These are phyloP conservation scores for Agraylea sexmaculata DNA, from an alignment of 1,140 invertebrate genomes.

Conservation along the genomic window DNA sequence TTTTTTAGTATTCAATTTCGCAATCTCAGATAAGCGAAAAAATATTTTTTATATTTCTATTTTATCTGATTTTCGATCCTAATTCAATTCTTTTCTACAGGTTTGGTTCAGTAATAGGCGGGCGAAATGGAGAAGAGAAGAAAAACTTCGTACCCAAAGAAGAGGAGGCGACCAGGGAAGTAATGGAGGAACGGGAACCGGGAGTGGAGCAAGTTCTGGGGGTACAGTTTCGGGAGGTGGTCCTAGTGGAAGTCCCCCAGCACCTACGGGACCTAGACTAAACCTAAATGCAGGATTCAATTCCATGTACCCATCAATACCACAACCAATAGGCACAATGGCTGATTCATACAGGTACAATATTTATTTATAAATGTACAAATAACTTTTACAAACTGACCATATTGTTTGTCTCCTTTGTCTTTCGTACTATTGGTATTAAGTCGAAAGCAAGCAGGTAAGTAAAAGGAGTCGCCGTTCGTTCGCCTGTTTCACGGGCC, in stretches of 20 bases:
- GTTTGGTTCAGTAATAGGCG: slow-evolving; percentile 98
- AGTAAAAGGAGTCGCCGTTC: too few species aligned
- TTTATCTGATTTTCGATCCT: neutral
- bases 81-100: slow-evolving; percentile 36
- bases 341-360: slow-evolving; percentile 83
- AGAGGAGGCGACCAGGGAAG: slow-evolving; percentile 49
- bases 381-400: too few species aligned
- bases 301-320: slow-evolving; percentile 90
- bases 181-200: slow-evolving; percentile 32
- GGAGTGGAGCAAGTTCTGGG: slow-evolving; percentile 24
- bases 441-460: too few species aligned
- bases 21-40: too few species aligned
- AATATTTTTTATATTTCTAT: too few species aligned
- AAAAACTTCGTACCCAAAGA: slow-evolving; percentile 87
- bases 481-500: too few species aligned
- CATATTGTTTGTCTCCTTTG: too few species aligned
- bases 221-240: slow-evolving; percentile 25
- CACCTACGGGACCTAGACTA: slow-evolving; percentile 52
- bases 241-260: slow-evolving; percentile 41
- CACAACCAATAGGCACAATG: slow-evolving; percentile 87
- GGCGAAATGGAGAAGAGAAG: slow-evolving; percentile 97
- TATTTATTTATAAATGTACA: too few species aligned
- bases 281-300: slow-evolving; percentile 83
- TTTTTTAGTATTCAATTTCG: too few species aligned
- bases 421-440: too few species aligned